Evolutionary conservation across 2,113 vertebrate genomes (phyloP).

Genomic region (Ranitomeya imitator): DNA sequence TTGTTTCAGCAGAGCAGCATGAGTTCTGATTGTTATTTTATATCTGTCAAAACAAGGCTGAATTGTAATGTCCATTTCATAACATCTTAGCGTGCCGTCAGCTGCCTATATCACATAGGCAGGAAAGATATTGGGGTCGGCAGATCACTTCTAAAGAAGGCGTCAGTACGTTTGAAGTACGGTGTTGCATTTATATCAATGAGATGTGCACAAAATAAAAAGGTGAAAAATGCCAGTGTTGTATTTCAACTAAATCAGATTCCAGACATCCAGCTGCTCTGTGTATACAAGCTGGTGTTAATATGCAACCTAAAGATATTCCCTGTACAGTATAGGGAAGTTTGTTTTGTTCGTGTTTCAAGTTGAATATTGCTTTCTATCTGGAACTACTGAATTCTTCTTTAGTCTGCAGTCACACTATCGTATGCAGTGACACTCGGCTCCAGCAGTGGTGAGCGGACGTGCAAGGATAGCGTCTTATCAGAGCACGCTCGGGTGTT

Average conservation of each 20-base stretch:
- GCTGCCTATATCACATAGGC: neutral
- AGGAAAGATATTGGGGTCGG: neutral
- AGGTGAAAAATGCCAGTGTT: neutral
- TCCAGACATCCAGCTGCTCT: neutral
- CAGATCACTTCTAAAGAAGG: neutral
- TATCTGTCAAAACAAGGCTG: conserved; percentile 13
- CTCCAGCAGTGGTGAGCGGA: too few species aligned
- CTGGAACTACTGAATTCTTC: neutral
- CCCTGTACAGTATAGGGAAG: neutral
- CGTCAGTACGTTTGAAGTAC: neutral
- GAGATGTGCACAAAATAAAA: neutral
- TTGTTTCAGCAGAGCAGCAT: conserved; percentile 44
- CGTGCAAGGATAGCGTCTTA: too few species aligned
- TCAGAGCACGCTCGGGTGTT: too few species aligned
- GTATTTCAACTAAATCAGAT: neutral
- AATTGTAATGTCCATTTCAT: conserved; percentile 32
- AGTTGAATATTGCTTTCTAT: neutral
- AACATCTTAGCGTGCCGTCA: neutral
- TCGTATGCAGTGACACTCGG: too few species aligned
- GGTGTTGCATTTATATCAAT: neutral
- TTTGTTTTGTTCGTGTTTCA: neutral
- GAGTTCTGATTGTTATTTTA: conserved; percentile 29
- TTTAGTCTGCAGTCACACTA: too few species aligned
- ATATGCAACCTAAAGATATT: neutral
- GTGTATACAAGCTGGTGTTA: neutral